Conservation (phyloP, 2,113 vertebrate genomes). For the Pterocles burchelli region DNA sequence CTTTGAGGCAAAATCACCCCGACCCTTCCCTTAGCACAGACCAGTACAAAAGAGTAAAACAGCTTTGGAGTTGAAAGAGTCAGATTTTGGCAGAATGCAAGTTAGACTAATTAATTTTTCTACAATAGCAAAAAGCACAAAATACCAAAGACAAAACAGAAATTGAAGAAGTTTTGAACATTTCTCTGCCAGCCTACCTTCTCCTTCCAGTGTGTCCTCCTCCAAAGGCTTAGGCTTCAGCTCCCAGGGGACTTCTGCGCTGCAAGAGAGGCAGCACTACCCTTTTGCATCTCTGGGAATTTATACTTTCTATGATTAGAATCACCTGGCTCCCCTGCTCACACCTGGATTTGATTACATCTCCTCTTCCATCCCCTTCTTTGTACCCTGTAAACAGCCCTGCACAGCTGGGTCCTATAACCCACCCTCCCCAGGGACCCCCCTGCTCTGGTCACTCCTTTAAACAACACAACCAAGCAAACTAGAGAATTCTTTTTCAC, state of each 20-base stretch:
- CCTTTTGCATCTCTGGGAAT: rapidly evolving
- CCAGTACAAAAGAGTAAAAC: neutral
- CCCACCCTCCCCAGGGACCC: rapidly evolving
- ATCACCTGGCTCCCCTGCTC: neutral
- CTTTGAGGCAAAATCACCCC: neutral
- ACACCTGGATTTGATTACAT: neutral
- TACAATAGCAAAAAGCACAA: neutral
- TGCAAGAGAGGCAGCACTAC: rapidly evolving
- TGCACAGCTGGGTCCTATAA: rapidly evolving
- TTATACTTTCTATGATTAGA: neutral
- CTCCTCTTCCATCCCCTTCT: neutral
- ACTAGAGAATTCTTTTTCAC: rapidly evolving
- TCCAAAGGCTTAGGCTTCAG: rapidly evolving
- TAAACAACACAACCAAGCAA: neutral
- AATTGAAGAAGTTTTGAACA: rapidly evolving
- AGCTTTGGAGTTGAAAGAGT: neutral
- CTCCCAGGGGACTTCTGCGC: rapidly evolving
- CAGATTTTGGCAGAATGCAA: rapidly evolving
- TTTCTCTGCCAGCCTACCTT: rapidly evolving
- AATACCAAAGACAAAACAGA: neutral
- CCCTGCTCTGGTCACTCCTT: neutral
- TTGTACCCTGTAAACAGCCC: neutral
- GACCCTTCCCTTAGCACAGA: neutral
- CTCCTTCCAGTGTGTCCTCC: rapidly evolving
- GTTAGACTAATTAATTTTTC: neutral